These are phyloP conservation scores for Larimichthys crocea DNA, from an alignment of 2,113 vertebrate genomes.

Conservation along the genomic window DNA sequence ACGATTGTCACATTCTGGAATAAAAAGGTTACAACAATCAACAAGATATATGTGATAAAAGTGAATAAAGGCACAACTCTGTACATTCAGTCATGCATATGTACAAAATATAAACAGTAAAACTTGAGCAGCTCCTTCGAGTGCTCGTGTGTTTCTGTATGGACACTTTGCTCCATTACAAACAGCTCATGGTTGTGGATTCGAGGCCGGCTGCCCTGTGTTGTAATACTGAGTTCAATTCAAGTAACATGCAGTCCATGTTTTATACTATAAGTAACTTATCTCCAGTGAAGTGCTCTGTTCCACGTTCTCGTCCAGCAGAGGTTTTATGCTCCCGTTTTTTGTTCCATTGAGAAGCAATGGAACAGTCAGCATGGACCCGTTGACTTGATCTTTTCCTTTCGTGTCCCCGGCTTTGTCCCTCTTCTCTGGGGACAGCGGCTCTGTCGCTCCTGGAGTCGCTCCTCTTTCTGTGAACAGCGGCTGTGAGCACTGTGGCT, in stretches of 20 bases:
- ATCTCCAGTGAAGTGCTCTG: slow-evolving; percentile 84
- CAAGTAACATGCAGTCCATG: not conserved
- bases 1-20: slow-evolving; percentile 37
- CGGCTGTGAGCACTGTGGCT: slow-evolving; percentile 54
- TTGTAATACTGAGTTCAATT: slow-evolving; percentile 49
- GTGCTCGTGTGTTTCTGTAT: not conserved
- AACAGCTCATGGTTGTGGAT: not conserved
- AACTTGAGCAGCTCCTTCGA: not conserved
- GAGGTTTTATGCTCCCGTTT: slow-evolving; percentile 78
- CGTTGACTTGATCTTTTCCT: slow-evolving; percentile 62
- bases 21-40: slow-evolving; percentile 37
- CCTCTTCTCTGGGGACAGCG: slow-evolving; percentile 60
- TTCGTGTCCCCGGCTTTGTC: slow-evolving; percentile 43
- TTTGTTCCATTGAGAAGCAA: slow-evolving; percentile 75
- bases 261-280: slow-evolving; percentile 88
- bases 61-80: slow-evolving; percentile 52
- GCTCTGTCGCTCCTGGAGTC: slow-evolving; percentile 40
- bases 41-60: not conserved
- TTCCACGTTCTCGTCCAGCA: slow-evolving; percentile 81
- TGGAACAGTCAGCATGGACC: slow-evolving; percentile 55
- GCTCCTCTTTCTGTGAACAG: slow-evolving; percentile 70
- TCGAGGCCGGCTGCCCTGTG: not conserved
- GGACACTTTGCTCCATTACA: not conserved
- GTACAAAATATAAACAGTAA: slow-evolving; percentile 39
- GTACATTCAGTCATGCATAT: slow-evolving; percentile 47